Base-by-base conservation (phyloP, 2,888 invertebrate species). In the Archaeoteleia sp. region DNA sequence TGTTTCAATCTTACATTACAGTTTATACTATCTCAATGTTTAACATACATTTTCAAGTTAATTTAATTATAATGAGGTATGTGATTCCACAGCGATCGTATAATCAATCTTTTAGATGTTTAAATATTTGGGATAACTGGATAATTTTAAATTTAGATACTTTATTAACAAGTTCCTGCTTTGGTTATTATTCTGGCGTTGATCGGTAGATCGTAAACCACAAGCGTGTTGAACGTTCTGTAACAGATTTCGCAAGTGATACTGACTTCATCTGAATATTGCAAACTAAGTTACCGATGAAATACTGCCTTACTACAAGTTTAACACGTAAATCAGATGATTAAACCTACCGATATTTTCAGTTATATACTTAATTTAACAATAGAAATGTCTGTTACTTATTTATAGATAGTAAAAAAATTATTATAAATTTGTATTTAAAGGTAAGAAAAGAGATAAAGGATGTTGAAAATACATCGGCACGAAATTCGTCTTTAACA, bases 151-250 rank as follows among this genome's bases (percentile, higher is more conserved):
- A 37, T 29, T n/a, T 29, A 5, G n/a, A 20, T 17, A 30, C 30
- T 20, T 51, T n/a, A 51, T 17, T 51, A 29, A 39, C 29, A 39
- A 39, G 29, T 51, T 51, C 39, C 39, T 27, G 20, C 37, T 39
- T 29, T 39, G 1, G 51, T 39, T 40, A 51, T 40, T 30, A 40
- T 51, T 30, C 39, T 6, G 12, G 17, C 20, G 29, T 30, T 40
- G 20, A 51, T 39, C 39, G 51, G 39, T 39, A 29, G 51, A 40
- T 51, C 30, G 8, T 12, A 51, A 51, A 51, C 51, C 51, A 20
- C 39, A 51, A 30, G 29, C 37, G 25, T 25, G 15, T 25, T 37
- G 37, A 37, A 37, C 8, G 25, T 2, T 13, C 49, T 15, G 10
- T 37, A 49, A 49, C 49, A 15, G 48, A 49, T 37, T 37, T 49